Percentiles rank a stretch among this genome's conserved stretches.
Evolutionary conservation across 2,113 vertebrate species (phyloP).

Genomic region (Lepus timidus): DNA sequence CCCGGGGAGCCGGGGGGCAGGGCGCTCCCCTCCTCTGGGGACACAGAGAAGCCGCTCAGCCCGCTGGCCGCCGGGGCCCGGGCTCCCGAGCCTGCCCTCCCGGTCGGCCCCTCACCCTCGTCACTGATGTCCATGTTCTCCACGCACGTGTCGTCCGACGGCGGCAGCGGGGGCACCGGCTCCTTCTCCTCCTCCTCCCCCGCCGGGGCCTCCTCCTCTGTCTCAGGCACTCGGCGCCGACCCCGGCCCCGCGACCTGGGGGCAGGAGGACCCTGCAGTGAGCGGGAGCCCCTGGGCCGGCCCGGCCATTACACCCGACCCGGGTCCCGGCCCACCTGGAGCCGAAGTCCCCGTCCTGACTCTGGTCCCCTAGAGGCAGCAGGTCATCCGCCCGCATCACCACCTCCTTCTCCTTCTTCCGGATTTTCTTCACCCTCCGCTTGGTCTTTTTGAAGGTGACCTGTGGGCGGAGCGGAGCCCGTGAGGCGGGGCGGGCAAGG

Average conservation of each 20-base stretch:
- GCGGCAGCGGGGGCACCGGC: neutral
- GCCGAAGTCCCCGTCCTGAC: conserved; percentile 90
- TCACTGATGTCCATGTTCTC: conserved; percentile 95
- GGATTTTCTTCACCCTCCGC: conserved; percentile 91
- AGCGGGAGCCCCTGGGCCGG: accelerated
- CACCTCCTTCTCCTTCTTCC: conserved; percentile 91
- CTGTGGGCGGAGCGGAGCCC: conserved; percentile 42
- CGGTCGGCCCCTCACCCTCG: conserved; percentile 83
- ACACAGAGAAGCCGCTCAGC: neutral
- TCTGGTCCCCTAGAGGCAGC: conserved; percentile 84
- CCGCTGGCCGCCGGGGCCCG: accelerated
- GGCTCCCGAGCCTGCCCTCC: neutral
- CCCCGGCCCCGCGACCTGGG: conserved; percentile 85
- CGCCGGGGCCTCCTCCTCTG: conserved; percentile 7
- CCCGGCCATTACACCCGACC: no score
- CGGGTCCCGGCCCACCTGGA: conserved; percentile 86
- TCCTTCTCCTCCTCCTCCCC: conserved; percentile 63
- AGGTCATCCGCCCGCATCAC: conserved; percentile 82
- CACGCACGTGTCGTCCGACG: conserved; percentile 91
- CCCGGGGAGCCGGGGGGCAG: conserved; percentile 44
- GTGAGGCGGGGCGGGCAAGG: accelerated
- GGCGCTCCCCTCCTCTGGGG: conserved; percentile 71
- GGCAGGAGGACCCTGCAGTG: neutral
- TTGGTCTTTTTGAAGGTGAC: conserved; percentile 94
- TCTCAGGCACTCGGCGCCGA: conserved; percentile 83